These are phyloP conservation scores for Myotis yumanensis DNA, from an alignment of 2,113 vertebrate species.

Conservation along the genomic window DNA sequence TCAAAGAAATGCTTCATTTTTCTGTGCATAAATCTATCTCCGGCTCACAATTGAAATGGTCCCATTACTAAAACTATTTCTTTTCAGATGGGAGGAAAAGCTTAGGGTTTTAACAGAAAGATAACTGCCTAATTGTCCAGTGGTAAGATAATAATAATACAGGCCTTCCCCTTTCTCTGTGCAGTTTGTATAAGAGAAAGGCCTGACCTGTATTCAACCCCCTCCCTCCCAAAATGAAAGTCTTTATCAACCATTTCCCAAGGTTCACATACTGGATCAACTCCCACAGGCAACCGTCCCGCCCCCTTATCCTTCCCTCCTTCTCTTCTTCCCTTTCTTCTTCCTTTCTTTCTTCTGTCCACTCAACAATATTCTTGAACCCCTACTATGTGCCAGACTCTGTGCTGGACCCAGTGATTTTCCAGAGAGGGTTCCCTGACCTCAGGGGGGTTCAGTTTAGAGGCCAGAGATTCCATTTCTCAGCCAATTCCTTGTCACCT, in stretches of 20 bases:
- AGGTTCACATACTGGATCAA: background rate
- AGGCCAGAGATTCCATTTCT: background rate
- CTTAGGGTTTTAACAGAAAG: constrained; percentile 29
- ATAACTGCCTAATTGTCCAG: background rate
- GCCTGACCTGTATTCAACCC: background rate
- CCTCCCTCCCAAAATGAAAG: background rate
- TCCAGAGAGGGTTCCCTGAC: background rate
- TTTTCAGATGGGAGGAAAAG: background rate
- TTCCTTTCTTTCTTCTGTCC: background rate
- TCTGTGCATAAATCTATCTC: constrained; percentile 50
- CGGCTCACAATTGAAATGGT: constrained; percentile 22
- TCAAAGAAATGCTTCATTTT: constrained; percentile 48
- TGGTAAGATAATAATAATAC: background rate
- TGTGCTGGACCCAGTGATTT: background rate
- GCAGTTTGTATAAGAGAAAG: background rate
- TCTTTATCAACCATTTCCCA: background rate
- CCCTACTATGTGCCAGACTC: background rate
- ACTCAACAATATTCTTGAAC: background rate
- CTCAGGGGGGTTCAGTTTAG: background rate
- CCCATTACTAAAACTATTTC: constrained; percentile 4
- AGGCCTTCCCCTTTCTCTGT: background rate
- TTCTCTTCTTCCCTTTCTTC: background rate
- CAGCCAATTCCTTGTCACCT: background rate
- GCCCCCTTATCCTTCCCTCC: too few species aligned
- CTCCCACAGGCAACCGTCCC: background rate